Evolutionary conservation across 2,113 vertebrate species (phyloP), one percentile per base, ranked within the genome.

Genomic region (Oriolus oriolus): DNA sequence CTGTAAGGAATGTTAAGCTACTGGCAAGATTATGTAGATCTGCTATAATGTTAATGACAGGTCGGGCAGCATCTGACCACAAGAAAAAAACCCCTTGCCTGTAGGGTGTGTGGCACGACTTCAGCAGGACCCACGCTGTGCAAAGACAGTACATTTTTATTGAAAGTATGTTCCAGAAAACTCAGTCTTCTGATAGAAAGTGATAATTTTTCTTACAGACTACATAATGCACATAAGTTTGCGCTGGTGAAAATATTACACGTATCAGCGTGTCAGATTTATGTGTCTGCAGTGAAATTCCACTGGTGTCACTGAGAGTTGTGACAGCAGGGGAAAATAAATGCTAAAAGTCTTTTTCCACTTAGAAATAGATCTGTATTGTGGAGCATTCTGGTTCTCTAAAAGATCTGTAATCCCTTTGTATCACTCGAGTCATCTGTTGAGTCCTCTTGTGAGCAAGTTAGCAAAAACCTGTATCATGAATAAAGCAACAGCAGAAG

Each of bases 251-350:
- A 83, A 91, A 23, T 21, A 61, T 5, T 68, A 18, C 61, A 28
- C 0, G 0, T 41, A 49, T 70, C 73, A 33, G 27, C 1, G 3
- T 70, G 59, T 69, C 39, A 31, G 3, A 65, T 70, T 27, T 45
- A 2, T 26, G 4, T 7, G 31, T 60, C 56, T 1, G 4, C 35
- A 52, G 41, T 49, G n/a, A 73, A 52, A 26, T 61, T 70, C 45
- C 1, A 1, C 20, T 52, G 11, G 45, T 39, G 50, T 66, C 73
- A 30, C 12, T 21, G 42, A n/a, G 61, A 71, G 24, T 19, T 73
- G 45, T 16, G 35, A 71, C 61, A 50, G 44, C 3, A 2, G 24
- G 35, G 22, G 19, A 13, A 53, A 76, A 68, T 10, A 69, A 86
- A 73, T 44, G n/a, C 53, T 54, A 16, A 26, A 69, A 3, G 7